Conservation (phyloP, 2,888 invertebrate species). For the Drosophila macrospina region DNA sequence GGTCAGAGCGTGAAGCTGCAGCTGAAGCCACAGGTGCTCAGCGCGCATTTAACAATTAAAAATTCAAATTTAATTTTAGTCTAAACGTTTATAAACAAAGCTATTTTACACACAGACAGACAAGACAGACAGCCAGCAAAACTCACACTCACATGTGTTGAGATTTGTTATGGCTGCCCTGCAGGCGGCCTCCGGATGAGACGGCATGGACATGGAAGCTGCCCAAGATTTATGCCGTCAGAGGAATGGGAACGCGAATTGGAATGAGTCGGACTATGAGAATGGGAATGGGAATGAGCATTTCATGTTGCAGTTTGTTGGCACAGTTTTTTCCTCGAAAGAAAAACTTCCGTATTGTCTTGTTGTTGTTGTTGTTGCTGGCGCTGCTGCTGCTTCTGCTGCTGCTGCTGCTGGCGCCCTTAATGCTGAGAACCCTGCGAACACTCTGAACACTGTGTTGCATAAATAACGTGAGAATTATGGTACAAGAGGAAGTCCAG, state of each 20-base stretch:
- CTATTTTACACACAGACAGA: constrained; percentile 43
- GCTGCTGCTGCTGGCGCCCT: constrained; percentile 55
- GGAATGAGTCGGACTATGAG: constrained; percentile 37
- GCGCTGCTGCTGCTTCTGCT: constrained; percentile 44
- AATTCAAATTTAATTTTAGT: constrained; percentile 71
- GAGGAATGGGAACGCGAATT: constrained; percentile 56
- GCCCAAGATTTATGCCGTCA: constrained; percentile 67
- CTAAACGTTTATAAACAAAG: constrained; percentile 76
- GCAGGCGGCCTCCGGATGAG: constrained; percentile 54
- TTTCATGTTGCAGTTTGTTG: constrained; percentile 75
- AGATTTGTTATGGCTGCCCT: constrained; percentile 35
- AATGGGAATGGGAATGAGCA: constrained; percentile 39
- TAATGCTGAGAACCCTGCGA: constrained; percentile 33
- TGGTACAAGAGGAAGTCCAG: constrained; percentile 63
- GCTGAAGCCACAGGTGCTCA: constrained; percentile 54
- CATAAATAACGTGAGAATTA: constrained; percentile 80
- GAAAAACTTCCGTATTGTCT: constrained; percentile 74
- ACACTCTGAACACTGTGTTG: constrained; percentile 34
- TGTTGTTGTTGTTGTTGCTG: constrained; percentile 34
- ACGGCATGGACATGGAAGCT: constrained; percentile 23
- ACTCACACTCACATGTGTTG: constrained; percentile 25
- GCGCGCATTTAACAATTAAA: constrained; percentile 57
- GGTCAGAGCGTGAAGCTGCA: constrained; percentile 3
- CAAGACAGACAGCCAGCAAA: too few species aligned
- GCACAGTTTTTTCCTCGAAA: constrained; percentile 65